Conservation (phyloP, 2,888 invertebrate genomes). For the Ornithoptera priamus region DNA sequence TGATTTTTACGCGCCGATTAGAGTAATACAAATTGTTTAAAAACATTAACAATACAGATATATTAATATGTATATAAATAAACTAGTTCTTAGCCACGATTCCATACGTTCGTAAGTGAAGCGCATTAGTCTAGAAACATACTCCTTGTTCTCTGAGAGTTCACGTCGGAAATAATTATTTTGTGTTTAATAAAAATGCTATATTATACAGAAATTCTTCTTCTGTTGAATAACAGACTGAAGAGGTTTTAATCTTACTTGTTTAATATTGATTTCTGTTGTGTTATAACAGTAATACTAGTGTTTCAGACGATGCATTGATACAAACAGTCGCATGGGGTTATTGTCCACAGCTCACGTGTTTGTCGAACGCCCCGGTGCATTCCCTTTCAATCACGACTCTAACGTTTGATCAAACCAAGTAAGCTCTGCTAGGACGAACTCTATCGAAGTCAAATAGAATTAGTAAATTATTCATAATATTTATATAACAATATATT, state of each 20-base stretch:
- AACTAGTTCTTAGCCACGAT: too few relatives aligned
- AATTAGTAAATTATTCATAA: conserved; percentile 17
- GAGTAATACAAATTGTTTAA: too few relatives aligned
- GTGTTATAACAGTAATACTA: neutral
- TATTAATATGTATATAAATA: too few relatives aligned
- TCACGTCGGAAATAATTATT: too few relatives aligned
- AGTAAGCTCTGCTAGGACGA: conserved; percentile 45
- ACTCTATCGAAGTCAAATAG: conserved; percentile 42
- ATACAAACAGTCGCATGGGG: conserved; percentile 58
- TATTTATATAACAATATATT: neutral
- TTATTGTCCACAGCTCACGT: conserved; percentile 62
- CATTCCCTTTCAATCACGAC: conserved; percentile 64
- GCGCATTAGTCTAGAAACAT: too few relatives aligned
- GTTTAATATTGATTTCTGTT: neutral
- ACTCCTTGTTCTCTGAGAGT: too few relatives aligned
- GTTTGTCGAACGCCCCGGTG: conserved; percentile 52
- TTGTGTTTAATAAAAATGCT: too few relatives aligned
- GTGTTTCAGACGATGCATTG: conserved; percentile 3
- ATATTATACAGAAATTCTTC: too few relatives aligned
- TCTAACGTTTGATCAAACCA: conserved; percentile 52
- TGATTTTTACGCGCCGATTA: too few relatives aligned
- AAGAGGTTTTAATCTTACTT: neutral
- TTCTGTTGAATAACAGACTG: neutral
- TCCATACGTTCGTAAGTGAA: too few relatives aligned
- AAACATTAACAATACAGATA: too few relatives aligned